Conservation (phyloP, 2,113 vertebrate species). For the Picathartes gymnocephalus region DNA sequence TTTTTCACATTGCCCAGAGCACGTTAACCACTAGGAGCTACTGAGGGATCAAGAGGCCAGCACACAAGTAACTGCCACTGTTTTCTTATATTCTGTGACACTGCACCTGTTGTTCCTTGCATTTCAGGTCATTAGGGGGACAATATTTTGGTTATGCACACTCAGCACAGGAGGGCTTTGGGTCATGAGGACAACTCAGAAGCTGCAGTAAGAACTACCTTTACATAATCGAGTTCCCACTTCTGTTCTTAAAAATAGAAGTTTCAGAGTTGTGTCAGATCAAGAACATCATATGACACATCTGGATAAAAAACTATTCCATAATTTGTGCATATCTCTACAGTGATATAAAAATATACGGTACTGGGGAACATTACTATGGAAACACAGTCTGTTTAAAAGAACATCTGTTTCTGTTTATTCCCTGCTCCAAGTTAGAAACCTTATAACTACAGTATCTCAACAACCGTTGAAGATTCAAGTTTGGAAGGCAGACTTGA, state of each 20-base stretch:
- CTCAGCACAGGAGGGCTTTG: neutral
- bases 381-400: conserved; percentile 27
- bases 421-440: neutral
- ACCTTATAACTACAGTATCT: neutral
- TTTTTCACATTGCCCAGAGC: neutral
- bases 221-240: neutral
- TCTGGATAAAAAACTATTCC: neutral
- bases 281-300: neutral
- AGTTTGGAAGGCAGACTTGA: neutral
- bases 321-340: neutral
- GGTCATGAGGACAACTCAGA: neutral
- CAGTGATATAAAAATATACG: conserved; percentile 2
- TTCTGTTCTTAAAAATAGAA: neutral
- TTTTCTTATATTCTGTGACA: neutral
- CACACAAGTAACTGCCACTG: neutral
- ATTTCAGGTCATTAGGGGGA: neutral
- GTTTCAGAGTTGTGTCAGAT: neutral
- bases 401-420: conserved; percentile 36
- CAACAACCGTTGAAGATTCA: neutral
- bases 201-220: neutral
- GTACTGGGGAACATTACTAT: conserved; percentile 8
- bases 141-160: neutral
- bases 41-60: neutral
- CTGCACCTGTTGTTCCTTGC: neutral
- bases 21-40: neutral